Evolutionary conservation across 2,113 vertebrate genomes (phyloP).

Genomic region (Poecilia latipinna): DNA sequence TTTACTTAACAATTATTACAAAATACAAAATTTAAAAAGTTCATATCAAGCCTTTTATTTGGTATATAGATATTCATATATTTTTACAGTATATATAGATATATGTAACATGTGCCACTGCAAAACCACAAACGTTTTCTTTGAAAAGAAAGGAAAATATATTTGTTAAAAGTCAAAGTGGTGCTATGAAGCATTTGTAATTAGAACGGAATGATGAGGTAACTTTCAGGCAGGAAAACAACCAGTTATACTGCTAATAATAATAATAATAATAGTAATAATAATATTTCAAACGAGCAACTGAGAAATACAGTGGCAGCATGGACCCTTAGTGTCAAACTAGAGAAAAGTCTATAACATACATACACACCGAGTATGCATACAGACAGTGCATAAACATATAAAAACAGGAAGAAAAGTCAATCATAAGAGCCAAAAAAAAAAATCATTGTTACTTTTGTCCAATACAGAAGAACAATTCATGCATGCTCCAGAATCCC

Average conservation of each 20-base stretch:
- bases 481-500: slow-evolving; percentile 58
- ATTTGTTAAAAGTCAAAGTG: slow-evolving; percentile 63
- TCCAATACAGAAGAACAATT: slow-evolving; percentile 67
- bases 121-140: slow-evolving; percentile 80
- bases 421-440: slow-evolving; percentile 66
- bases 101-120: slow-evolving; percentile 86
- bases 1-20: slow-evolving; percentile 82
- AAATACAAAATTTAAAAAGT: slow-evolving; percentile 94
- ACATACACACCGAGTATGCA: slow-evolving; percentile 57
- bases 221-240: slow-evolving; percentile 82
- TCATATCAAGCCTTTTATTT: slow-evolving; percentile 98
- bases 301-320: slow-evolving; percentile 61
- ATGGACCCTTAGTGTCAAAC: slow-evolving; percentile 75
- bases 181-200: slow-evolving; percentile 55
- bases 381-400: slow-evolving; percentile 80
- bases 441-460: slow-evolving; percentile 50
- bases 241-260: slow-evolving; percentile 52
- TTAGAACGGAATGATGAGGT: slow-evolving; percentile 85
- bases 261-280: slow-evolving; percentile 47
- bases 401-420: slow-evolving; percentile 75
- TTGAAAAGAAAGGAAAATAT: slow-evolving; percentile 58
- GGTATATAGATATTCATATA: slow-evolving; percentile 95
- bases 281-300: slow-evolving; percentile 48
- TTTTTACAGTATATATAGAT: slow-evolving; percentile 88
- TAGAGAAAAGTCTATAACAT: slow-evolving; percentile 62